Base-by-base conservation (phyloP, 1,140 invertebrate genomes). In the Zaprionus camerounensis region DNA sequence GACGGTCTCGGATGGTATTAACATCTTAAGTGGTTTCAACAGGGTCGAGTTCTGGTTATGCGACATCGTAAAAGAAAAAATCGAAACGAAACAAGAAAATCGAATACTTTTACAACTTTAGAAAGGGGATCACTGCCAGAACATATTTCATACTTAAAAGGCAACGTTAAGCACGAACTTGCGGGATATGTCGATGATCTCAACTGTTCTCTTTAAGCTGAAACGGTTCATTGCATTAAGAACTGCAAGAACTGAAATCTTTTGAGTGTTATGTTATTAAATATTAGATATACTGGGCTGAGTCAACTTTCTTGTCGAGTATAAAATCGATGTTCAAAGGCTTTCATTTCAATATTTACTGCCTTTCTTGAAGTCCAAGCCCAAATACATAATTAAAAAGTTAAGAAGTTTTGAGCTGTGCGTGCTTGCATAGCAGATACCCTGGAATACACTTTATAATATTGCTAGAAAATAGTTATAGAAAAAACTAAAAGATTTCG, bases 31-130 rank as follows among this genome's bases (percentile, higher is more conserved):
- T 71, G 59, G 67, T 57, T 70, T 63, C 26, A 22, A 63, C 53
- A 71, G 67, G 28, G 67, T 62, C 67, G 53, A 38, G 72, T 70
- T 70, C 72, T 75, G 67, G 72, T 75, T 75, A 46, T 56, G 58
- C 51, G 58, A 44, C 59, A 58, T 64, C 56, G 24, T 59, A 69
- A 55, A 59, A 46, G 2, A n/a, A 17, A 46, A 17, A 7, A 6
- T n/a, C 6, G 7, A 44, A 44, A n/a, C 5, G 41, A 73, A 73
- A 51, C 34, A 61, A 61, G 64, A 11, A 44, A 56, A 55, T 59
- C 26, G 17, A 53, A 67, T 24, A 53, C 38, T 63, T 58, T 57
- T 22, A 44, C 36, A 69, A 51, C 36, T 70, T 70, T 62, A 44
- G 68, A 70, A 44, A 56, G 58, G 68, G 34, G 53, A 6, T 34